A percentile compares a stretch with the other conserved stretches of the same genome.
Evolutionary conservation across 2,888 invertebrate genomes (phyloP).

Genomic region (Pyrocoelia pectoralis): DNA sequence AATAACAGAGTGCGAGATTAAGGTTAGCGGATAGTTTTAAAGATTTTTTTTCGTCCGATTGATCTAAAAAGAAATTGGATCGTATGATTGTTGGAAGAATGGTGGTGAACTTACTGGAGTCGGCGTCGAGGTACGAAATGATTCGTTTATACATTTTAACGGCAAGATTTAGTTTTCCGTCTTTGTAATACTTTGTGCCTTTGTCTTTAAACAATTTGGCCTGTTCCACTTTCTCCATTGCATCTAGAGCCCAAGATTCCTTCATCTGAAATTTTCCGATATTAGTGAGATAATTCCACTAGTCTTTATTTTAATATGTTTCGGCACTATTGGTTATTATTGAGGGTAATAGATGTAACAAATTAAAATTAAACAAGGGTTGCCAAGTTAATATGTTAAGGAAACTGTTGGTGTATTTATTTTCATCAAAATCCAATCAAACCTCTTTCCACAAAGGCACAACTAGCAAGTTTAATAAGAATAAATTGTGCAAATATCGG

Average conservation of each 20-base stretch:
- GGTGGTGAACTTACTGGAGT: constrained; percentile 56
- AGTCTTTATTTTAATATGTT: too few relatives aligned
- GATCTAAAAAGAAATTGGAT: constrained; percentile 48
- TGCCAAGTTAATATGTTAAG: too few relatives aligned
- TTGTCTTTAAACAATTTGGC: constrained; percentile 86
- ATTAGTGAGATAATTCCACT: too few relatives aligned
- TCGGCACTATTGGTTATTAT: too few relatives aligned
- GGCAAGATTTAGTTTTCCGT: constrained; percentile 78
- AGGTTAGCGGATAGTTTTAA: constrained; percentile 76
- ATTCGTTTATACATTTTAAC: constrained; percentile 88
- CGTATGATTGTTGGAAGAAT: not conserved
- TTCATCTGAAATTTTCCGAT: constrained; percentile 64
- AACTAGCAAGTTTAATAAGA: too few relatives aligned
- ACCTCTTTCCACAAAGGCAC: too few relatives aligned
- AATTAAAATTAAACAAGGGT: too few relatives aligned
- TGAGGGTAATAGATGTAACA: too few relatives aligned
- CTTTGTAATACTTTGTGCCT: constrained; percentile 90
- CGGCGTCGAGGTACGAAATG: constrained; percentile 68
- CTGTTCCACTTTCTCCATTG: constrained; percentile 80
- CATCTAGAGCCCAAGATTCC: constrained; percentile 84
- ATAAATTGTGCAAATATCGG: too few relatives aligned
- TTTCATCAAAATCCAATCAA: too few relatives aligned
- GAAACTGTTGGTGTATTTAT: too few relatives aligned
- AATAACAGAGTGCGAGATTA: constrained; percentile 83
- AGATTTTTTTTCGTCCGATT: constrained; percentile 60